These are phyloP conservation scores for Cryptus armator DNA, from an alignment of 2,888 invertebrate genomes.

Conservation along the genomic window DNA sequence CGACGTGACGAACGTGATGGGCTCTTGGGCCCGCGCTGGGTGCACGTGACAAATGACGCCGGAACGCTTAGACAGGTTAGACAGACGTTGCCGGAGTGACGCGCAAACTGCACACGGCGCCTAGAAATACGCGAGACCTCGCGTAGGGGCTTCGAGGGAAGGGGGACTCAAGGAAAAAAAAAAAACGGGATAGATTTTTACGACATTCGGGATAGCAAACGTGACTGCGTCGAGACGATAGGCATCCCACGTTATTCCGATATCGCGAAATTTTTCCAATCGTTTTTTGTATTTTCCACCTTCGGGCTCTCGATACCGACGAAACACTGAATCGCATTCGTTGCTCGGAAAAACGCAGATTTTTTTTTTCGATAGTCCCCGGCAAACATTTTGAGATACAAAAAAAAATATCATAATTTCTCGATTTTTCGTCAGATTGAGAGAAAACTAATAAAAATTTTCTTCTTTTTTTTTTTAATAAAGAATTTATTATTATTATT, in stretches of 20 bases:
- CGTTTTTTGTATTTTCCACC: background rate
- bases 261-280: background rate
- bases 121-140: constrained; percentile 3
- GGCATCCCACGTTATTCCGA: constrained; percentile 44
- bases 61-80: constrained; percentile 61
- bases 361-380: background rate
- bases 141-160: background rate
- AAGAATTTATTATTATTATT: no score
- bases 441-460: no score
- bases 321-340: background rate
- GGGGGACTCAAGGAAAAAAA: constrained; percentile 34
- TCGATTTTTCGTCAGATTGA: no score
- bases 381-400: background rate
- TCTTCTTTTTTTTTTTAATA: no score
- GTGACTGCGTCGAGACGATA: constrained; percentile 56
- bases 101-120: constrained; percentile 40
- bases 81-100: constrained; percentile 62
- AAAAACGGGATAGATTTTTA: constrained; percentile 45
- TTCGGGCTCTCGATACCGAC: background rate
- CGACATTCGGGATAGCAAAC: constrained; percentile 52
- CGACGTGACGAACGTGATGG: constrained; percentile 49
- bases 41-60: constrained; percentile 64
- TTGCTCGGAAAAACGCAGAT: background rate
- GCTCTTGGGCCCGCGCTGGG: constrained; percentile 20
- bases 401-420: background rate